Evolutionary conservation across 2,113 vertebrate genomes (phyloP), one percentile per base, ranked within the genome.

Genomic region (Aegithalos caudatus): DNA sequence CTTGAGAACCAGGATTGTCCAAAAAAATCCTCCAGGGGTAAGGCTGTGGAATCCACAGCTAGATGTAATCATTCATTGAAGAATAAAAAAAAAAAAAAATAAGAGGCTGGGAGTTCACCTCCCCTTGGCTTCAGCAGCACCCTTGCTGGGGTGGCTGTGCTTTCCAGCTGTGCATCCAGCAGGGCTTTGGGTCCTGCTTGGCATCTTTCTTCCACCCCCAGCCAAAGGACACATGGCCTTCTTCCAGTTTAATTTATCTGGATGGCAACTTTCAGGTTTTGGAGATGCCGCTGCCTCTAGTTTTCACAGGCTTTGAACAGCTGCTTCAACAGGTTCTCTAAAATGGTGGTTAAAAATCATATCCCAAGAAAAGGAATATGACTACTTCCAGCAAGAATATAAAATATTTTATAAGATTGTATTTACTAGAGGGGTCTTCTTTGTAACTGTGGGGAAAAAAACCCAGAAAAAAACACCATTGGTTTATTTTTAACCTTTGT

Each of bases 181-280:
- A 25, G 19, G 24, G 38, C 48, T 27, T 25, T 40, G 44, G n/a
- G 48, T 22, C 37, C 14, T 6, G 2, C 62, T 21, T 18, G 37
- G n/a, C n/a, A 40, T 14, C 20, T 67, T 42, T 13, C 28, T n/a
- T 50, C 31, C 44, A 21, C 2, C 11, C 25, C 17, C 4, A 25
- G 42, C 31, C 21, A 9, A 0, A 3, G 54, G 7, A 65, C 33
- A n/a, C 0, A 0, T 28, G 29, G 10, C 21, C 20, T 67, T 38
- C 15, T 67, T n/a, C 33, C 23, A 45, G 37, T 1, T 3, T 38
- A 54, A 13, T 20, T 51, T 12, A 9, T 3, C 61, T 53, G 16
- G 6, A 38, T 29, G 25, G n/a, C 3, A 77, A 23, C 2, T 44
- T 77, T 20, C 56, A 72, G 27, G 45, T 28, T 37, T 53, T 73